phyloP scores from a whole-genome alignment of 2,797 vertebrate genomes.

The Protosalanx chinensis region DNA sequence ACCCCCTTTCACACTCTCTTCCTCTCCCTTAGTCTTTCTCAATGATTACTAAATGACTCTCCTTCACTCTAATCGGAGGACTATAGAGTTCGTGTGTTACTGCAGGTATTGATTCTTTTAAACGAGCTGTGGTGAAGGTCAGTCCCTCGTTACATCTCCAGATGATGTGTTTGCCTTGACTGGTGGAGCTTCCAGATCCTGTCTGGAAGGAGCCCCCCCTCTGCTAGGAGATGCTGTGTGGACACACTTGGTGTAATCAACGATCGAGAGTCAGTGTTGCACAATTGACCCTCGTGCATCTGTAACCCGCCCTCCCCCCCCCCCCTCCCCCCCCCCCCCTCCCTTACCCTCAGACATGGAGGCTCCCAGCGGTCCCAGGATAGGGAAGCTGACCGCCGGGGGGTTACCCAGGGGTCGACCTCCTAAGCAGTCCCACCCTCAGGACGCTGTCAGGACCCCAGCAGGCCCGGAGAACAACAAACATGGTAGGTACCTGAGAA shows the following conservation, averaged over 20 bases:
- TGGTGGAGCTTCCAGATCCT: constrained; percentile 48
- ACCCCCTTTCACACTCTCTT: neutral
- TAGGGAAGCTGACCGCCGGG: constrained; percentile 71
- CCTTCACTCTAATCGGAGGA: constrained; percentile 64
- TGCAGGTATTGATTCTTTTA: constrained; percentile 69
- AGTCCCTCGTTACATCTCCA: constrained; percentile 58
- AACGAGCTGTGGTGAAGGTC: constrained; percentile 68
- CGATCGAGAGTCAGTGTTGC: neutral
- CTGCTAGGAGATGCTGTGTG: neutral
- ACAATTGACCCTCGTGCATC: neutral
- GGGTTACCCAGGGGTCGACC: constrained; percentile 67
- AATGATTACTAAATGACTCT: constrained; percentile 22
- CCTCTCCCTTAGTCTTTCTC: neutral
- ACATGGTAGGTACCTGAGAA: constrained; percentile 64
- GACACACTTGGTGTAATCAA: neutral
- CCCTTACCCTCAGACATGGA: constrained; percentile 69
- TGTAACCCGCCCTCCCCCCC: no score
- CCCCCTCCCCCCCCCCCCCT: no score
- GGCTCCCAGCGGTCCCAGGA: constrained; percentile 68
- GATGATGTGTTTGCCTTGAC: constrained; percentile 53
- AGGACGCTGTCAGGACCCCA: constrained; percentile 60
- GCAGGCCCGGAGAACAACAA: constrained; percentile 70
- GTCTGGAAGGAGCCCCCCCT: neutral
- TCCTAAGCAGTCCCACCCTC: constrained; percentile 67
- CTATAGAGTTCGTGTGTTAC: constrained; percentile 63